Evolutionary conservation across 1,140 invertebrate genomes (phyloP), one percentile per base, ranked within the genome.

Genomic region (Drosophila teissieri): DNA sequence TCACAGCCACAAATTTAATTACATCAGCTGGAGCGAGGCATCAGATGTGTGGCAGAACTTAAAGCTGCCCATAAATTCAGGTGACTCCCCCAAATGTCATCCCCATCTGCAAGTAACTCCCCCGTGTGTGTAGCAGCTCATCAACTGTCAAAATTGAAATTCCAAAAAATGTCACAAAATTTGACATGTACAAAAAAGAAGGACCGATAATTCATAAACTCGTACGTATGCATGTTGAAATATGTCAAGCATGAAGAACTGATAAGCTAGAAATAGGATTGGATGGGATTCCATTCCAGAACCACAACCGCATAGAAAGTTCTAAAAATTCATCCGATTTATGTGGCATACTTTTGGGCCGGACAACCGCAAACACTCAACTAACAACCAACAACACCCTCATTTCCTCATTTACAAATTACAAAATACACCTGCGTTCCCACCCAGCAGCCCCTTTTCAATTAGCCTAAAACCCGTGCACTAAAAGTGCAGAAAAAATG

Each of bases 1-100:
- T 90, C 86, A 85, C 85, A 80, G 60, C 56, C 57, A 48, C 64
- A 80, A 86, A 90, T 90, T 90, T 90, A 90, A 90, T 90, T 90
- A 90, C 85, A 76, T 70, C 61, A 65, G 53, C 62, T 53, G 46
- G 37, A 27, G 5, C 12, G 45, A 42, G 11, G 15, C 62, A 37
- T 40, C 45, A 19, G 57, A 62, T 42, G 45, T 27, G 11, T 31
- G 36, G 17, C 19, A 15, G 2, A 12, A 22, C 48, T 57, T 70
- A 70, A 72, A 70, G 68, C 52, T 57, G 34, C 6, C 44, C 65
- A 57, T 57, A 57, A 42, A 57, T 57, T 55, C 65, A 70, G 68
- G 52, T 70, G 42, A 27, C 31, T 53, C 31, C 24, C 37, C 44
- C 14, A 10, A 17, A 17, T 14, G n/a, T 17, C 12, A 73, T 44